These are phyloP conservation scores for Phorcus lineatus DNA, from an alignment of 2,888 invertebrate genomes.

Conservation along the genomic window DNA sequence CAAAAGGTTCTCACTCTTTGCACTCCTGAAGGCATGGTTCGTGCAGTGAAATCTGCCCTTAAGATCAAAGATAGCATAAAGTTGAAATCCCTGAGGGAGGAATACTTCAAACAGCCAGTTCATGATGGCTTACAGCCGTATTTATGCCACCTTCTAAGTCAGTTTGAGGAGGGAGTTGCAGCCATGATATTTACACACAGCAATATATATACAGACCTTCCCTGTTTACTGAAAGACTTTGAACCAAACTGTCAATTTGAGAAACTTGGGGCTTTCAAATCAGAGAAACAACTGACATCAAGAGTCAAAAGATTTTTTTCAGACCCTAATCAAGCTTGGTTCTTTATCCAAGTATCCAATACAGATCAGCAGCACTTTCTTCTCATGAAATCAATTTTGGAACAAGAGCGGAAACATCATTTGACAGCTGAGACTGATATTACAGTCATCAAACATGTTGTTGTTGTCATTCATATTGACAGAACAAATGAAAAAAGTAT, in stretches of 20 bases:
- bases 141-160: neutral
- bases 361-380: neutral
- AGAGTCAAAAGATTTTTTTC: slow-evolving; percentile 1
- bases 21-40: slow-evolving; percentile 25
- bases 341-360: slow-evolving; percentile 9
- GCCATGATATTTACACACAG: slow-evolving; percentile 17
- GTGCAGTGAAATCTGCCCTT: slow-evolving; percentile 3
- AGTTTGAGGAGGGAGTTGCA: neutral
- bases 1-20: neutral
- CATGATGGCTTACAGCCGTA: slow-evolving; percentile 20
- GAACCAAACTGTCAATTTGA: neutral
- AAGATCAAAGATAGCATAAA: neutral
- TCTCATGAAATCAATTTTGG: neutral
- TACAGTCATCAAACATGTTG: neutral
- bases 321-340: neutral
- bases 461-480: slow-evolving; percentile 18
- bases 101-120: slow-evolving; percentile 19
- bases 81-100: neutral
- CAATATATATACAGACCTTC: slow-evolving; percentile 6
- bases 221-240: neutral
- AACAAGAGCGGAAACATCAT: neutral
- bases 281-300: slow-evolving; percentile 16
- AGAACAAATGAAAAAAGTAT: neutral
- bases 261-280: slow-evolving; percentile 21
- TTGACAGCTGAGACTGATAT: neutral